Conservation (phyloP, 2,797 vertebrate species). For the Parotocinclus haroldoi region DNA sequence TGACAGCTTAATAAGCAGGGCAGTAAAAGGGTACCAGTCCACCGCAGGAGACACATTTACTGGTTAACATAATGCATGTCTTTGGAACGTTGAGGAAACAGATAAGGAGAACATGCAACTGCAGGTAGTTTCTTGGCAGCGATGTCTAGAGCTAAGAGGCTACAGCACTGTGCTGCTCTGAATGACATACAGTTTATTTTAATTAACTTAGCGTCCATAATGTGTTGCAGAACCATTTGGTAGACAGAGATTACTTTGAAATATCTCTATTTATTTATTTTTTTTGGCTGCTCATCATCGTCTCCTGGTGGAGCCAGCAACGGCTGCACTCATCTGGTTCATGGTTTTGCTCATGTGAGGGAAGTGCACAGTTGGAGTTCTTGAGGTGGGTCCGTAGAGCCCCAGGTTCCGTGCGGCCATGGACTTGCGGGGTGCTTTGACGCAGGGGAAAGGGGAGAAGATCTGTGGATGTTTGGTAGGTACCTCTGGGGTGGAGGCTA, state of each 20-base stretch:
- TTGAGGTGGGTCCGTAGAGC: conserved; percentile 88
- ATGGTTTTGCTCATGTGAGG: conserved; percentile 90
- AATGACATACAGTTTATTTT: no score
- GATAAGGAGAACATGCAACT: no score
- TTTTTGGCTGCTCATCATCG: conserved; percentile 55
- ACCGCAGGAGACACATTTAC: no score
- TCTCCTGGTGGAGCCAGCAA: conserved; percentile 72
- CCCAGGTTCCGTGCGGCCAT: conserved; percentile 89
- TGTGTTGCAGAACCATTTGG: no score
- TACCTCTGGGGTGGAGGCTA: conserved; percentile 14
- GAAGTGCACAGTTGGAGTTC: conserved; percentile 89
- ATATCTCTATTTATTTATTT: background rate
- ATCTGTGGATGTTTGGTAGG: conserved; percentile 62
- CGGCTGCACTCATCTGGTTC: conserved; percentile 64
- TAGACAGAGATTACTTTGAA: background rate
- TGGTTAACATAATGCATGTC: no score
- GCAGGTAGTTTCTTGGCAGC: no score
- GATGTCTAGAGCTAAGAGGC: no score
- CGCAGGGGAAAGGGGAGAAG: conserved; percentile 89
- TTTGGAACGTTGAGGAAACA: no score
- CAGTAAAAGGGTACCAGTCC: no score
- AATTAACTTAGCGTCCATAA: no score
- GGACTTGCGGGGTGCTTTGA: conserved; percentile 91
- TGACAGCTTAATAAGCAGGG: no score
- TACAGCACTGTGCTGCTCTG: no score